phyloP scores from a whole-genome alignment of 2,888 invertebrate species.

The Mesorhabditis spiculigera region DNA sequence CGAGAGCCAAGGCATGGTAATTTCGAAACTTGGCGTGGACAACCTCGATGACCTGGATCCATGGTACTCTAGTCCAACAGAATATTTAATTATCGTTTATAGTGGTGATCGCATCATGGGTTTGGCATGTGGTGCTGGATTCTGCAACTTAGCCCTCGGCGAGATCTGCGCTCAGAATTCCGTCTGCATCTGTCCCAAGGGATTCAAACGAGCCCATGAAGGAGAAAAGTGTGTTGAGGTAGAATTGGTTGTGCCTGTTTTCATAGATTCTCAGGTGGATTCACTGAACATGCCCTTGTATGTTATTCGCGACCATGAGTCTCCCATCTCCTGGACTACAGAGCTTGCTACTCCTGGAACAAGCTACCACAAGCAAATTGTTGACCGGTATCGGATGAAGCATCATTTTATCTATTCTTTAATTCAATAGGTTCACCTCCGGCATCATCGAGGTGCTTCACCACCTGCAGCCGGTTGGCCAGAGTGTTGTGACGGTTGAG shows the following conservation, averaged over 20 bases:
- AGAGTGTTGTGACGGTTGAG: conserved; percentile 18
- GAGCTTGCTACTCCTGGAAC: conserved; percentile 34
- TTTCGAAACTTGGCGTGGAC: conserved; percentile 5
- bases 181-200: conserved; percentile 50
- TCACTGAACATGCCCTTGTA: conserved; percentile 46
- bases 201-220: conserved; percentile 39
- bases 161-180: conserved; percentile 52
- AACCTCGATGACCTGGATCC: not conserved
- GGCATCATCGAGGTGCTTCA: conserved; percentile 35
- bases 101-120: conserved; percentile 21
- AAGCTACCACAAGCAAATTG: conserved; percentile 31
- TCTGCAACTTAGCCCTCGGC: conserved; percentile 50
- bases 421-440: conserved; percentile 25
- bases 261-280: conserved; percentile 24
- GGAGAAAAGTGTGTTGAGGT: conserved; percentile 40
- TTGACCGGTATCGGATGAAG: conserved; percentile 5
- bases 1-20: not conserved
- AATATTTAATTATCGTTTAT: no score
- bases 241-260: not conserved
- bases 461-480: conserved; percentile 38
- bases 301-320: conserved; percentile 39
- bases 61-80: conserved; percentile 9
- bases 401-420: conserved; percentile 7
- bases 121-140: conserved; percentile 37
- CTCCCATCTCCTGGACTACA: conserved; percentile 33